phyloP scores from a whole-genome alignment of 30 jellyfish, hydroid and myxozoan genomes.

The Hydractinia symbiolongicarpus region DNA sequence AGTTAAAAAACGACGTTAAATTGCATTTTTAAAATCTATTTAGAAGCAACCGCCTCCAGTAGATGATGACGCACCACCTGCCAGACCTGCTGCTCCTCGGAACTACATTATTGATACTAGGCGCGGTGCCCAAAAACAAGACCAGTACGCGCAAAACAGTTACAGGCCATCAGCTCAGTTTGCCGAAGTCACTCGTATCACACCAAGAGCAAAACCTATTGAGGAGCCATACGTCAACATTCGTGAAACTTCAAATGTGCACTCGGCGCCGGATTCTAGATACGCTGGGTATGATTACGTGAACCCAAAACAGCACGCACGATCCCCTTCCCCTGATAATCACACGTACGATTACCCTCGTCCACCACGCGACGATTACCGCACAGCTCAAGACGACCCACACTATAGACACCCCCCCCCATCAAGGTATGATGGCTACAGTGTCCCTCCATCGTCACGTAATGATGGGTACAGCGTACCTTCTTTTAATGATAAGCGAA shows the following conservation, averaged over 20 bases:
- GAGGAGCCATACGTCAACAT: constrained; percentile 36
- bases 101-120: constrained; percentile 64
- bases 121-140: constrained; percentile 27
- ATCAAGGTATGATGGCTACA: constrained; percentile 38
- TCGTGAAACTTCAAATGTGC: constrained; percentile 20
- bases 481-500: not conserved
- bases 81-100: constrained; percentile 92
- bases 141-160: constrained; percentile 52
- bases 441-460: constrained; percentile 45
- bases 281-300: constrained; percentile 34
- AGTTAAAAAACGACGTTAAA: not conserved
- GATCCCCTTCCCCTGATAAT: constrained; percentile 27
- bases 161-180: constrained; percentile 64
- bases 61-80: constrained; percentile 50
- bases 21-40: not conserved
- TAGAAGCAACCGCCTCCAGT: constrained; percentile 11
- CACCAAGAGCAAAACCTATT: constrained; percentile 34
- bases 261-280: constrained; percentile 25
- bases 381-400: constrained; percentile 36
- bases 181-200: constrained; percentile 65
- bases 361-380: constrained; percentile 35
- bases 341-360: constrained; percentile 45
- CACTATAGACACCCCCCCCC: constrained; percentile 70
- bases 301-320: constrained; percentile 43
- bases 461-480: constrained; percentile 19